Base-by-base conservation (phyloP, 1,140 invertebrate species). In the Panagrolaimus sp. region DNA sequence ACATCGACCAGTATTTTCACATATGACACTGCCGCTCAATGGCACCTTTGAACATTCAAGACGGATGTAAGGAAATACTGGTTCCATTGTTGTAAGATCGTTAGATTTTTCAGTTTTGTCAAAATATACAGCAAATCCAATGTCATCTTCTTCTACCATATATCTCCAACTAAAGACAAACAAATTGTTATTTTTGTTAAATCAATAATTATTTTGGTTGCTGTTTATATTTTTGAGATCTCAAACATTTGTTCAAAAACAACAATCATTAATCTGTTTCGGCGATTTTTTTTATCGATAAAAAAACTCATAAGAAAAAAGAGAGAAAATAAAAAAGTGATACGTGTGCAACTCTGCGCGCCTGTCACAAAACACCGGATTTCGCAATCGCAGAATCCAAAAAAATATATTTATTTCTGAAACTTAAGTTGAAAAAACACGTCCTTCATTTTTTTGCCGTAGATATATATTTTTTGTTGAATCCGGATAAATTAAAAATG, bases 71-170 rank as follows among this genome's bases (percentile, higher is more conserved):
- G 80, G 80, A 66, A 74, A 82, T n/a, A 82, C 78, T 26, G 47
- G 67, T 45, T 82, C 80, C 80, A 82, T 83, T 46, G 83, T 80
- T 14, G 80, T 81, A n/a, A 82, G 68, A 52, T 82, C 80, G 26
- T 83, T 83, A 14, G 73, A 72, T 1, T 44, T 67, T 17, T 65
- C 69, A 14, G 73, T 75, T 38, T 64, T 47, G 69, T 82, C 80
- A 64, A 70, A 79, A 64, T 82, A 76, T 58, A 83, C 74, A 10
- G 79, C 81, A 67, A 82, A 82, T 4, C 80, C 80, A 47, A 82
- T 79, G 65, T 82, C 80, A 48, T 82, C 81, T 62, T 81, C 80
- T 44, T 77, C 77, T n/a, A 77, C 82, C 76, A 83, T 80, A 68
- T 83, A 82, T 38, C 80, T 77, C 81, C 81, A 82, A 64, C 79